Conservation (phyloP, 2,113 vertebrate genomes). For the Gasterosteus nipponicus region DNA sequence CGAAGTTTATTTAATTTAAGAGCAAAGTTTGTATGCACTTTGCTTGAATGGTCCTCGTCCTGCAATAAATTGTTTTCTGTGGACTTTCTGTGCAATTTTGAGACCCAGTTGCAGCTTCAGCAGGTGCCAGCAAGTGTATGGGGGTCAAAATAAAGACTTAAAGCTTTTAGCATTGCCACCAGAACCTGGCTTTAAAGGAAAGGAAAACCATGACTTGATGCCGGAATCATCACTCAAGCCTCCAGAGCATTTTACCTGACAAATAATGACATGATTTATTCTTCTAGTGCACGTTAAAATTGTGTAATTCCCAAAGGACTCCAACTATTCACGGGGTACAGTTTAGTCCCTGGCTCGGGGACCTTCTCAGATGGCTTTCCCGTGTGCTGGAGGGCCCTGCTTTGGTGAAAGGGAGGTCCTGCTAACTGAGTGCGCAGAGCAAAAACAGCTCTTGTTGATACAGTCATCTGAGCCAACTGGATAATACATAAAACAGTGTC, state of each 20-base stretch:
- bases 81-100: background rate
- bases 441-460: constrained; percentile 73
- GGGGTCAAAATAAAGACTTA: constrained; percentile 5
- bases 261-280: constrained; percentile 9
- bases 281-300: constrained; percentile 13
- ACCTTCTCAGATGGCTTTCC: constrained; percentile 41
- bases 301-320: constrained; percentile 31
- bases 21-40: too few species aligned
- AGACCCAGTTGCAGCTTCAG: constrained; percentile 36
- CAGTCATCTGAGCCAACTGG: constrained; percentile 74
- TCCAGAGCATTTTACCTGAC: constrained; percentile 35
- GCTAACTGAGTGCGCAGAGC: constrained; percentile 37
- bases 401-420: constrained; percentile 17
- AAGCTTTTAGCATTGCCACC: constrained; percentile 11
- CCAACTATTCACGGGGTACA: constrained; percentile 8
- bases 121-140: constrained; percentile 18
- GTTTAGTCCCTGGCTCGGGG: background rate
- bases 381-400: constrained; percentile 35
- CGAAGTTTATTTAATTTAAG: too few species aligned
- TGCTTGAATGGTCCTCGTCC: background rate
- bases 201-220: constrained; percentile 50
- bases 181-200: constrained; percentile 24
- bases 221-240: constrained; percentile 33
- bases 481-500: constrained; percentile 68
- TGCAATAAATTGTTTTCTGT: background rate